Evolutionary conservation across 1,140 invertebrate species (phyloP).

Genomic region (Drosophila ananassae): DNA sequence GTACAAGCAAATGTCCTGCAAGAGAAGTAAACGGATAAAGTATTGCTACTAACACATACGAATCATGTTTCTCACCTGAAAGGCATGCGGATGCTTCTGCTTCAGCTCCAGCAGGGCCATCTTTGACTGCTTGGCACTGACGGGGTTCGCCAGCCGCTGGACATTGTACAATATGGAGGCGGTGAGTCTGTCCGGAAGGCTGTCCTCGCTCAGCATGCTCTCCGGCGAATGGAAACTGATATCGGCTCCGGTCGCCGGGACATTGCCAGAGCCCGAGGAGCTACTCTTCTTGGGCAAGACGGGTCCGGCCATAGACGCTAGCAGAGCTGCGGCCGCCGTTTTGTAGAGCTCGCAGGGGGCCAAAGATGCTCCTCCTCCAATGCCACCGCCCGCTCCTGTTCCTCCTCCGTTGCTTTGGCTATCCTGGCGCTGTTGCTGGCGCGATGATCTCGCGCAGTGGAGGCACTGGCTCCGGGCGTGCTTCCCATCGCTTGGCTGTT

Average conservation of each 20-base stretch:
- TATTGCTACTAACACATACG: background rate
- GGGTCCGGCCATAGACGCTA: conserved; percentile 52
- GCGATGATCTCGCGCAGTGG: conserved; percentile 64
- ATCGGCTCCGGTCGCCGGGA: conserved; percentile 59
- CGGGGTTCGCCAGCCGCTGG: conserved; percentile 89
- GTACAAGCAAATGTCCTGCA: conserved; percentile 95
- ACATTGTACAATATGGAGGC: conserved; percentile 87
- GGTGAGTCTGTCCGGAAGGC: conserved; percentile 75
- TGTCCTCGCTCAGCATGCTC: conserved; percentile 81
- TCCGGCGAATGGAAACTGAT: conserved; percentile 81
- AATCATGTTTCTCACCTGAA: conserved; percentile 73
- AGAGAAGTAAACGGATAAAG: background rate
- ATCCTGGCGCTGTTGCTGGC: conserved; percentile 56
- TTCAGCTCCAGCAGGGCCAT: conserved; percentile 91
- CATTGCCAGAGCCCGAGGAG: conserved; percentile 3
- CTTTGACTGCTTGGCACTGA: conserved; percentile 88
- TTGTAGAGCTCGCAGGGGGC: conserved; percentile 67
- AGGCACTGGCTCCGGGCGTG: conserved; percentile 75
- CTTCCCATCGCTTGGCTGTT: conserved; percentile 57
- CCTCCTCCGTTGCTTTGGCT: conserved; percentile 24
- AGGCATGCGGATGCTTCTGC: conserved; percentile 92
- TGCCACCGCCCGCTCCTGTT: background rate
- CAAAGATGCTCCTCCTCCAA: conserved; percentile 2
- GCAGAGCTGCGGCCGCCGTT: conserved; percentile 56
- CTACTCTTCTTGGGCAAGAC: conserved; percentile 40